Conservation (phyloP, 1,140 invertebrate species). For the Rhizoglyphus robini region DNA sequence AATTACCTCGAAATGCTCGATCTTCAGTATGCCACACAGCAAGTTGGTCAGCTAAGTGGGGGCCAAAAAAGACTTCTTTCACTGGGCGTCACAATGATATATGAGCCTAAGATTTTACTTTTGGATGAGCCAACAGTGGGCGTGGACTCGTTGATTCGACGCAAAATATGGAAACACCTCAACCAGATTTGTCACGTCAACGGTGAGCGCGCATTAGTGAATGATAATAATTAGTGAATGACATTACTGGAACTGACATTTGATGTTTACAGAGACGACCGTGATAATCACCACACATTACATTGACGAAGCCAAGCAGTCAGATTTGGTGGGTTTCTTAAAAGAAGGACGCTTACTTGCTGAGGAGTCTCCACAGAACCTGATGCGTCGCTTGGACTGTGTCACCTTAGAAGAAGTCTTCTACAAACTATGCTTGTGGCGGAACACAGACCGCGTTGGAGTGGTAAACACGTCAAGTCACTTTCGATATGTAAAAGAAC, state of each 20-base stretch:
- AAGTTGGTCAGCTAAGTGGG: conserved; percentile 41
- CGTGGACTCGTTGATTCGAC: conserved; percentile 70
- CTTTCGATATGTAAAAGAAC: no score
- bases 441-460: no score
- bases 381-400: conserved; percentile 28
- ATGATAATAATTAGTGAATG: no score
- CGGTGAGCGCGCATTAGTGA: neutral
- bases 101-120: conserved; percentile 32
- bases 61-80: conserved; percentile 82
- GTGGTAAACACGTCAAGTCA: no score
- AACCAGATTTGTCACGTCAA: conserved; percentile 35
- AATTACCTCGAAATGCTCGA: conserved; percentile 45
- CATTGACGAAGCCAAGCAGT: conserved; percentile 35
- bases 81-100: conserved; percentile 79
- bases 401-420: conserved; percentile 56
- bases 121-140: conserved; percentile 51
- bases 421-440: conserved; percentile 62
- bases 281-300: conserved; percentile 38
- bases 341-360: conserved; percentile 33
- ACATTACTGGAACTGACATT: no score
- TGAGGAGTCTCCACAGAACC: conserved; percentile 31
- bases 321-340: conserved; percentile 35
- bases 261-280: conserved; percentile 44
- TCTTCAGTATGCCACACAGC: conserved; percentile 6
- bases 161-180: conserved; percentile 79